phyloP scores from a whole-genome alignment of 2,797 vertebrate species.

The Acanthis flammea region DNA sequence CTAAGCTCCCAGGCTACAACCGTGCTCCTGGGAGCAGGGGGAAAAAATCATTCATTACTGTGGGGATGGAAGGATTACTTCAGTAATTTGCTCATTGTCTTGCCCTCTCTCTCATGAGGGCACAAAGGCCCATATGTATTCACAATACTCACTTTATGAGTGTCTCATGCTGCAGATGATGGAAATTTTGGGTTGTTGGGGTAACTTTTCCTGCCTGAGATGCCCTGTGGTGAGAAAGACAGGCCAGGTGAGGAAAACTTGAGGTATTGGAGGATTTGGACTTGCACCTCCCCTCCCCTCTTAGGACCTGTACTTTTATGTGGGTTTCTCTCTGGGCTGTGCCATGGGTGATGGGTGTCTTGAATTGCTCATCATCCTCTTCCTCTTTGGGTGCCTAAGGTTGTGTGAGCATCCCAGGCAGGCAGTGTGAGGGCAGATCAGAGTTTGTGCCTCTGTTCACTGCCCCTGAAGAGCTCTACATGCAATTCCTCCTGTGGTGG shows the following conservation, averaged over 20 bases:
- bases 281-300: accelerated
- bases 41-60: constrained; percentile 7
- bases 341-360: background rate
- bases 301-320: background rate
- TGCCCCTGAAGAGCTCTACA: background rate
- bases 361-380: background rate
- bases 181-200: background rate
- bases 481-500: background rate
- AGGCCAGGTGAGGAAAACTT: background rate
- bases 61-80: constrained; percentile 9
- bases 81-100: constrained; percentile 20
- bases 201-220: background rate
- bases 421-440: background rate
- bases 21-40: background rate
- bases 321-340: background rate
- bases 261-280: background rate
- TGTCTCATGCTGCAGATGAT: background rate
- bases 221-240: background rate
- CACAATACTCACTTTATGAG: background rate
- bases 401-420: background rate
- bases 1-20: constrained; percentile 31
- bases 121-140: accelerated
- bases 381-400: background rate
- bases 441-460: background rate
- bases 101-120: background rate